phyloP scores from a whole-genome alignment of 2,113 vertebrate genomes.

The Microtus richardsoni region DNA sequence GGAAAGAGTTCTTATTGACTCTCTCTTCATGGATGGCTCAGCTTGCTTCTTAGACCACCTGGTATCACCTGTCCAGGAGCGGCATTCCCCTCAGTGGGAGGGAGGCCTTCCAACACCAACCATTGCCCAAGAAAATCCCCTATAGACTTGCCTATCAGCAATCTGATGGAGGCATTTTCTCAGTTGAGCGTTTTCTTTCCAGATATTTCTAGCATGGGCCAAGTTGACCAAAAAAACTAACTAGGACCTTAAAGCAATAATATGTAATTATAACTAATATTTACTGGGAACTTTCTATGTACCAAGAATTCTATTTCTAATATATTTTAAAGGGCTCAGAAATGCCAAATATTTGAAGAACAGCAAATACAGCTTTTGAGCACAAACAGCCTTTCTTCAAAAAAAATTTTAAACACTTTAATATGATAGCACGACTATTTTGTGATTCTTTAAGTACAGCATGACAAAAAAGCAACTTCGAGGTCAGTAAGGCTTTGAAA shows the following conservation, averaged over 20 bases:
- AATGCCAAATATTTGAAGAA: conserved; percentile 23
- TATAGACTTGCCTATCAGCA: not conserved
- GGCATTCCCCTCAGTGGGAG: not conserved
- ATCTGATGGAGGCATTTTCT: not conserved
- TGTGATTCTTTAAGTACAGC: not conserved
- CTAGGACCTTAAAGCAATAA: not conserved
- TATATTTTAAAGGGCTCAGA: not conserved
- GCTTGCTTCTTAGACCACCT: not conserved
- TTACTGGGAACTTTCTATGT: not conserved
- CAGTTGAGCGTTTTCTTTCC: not conserved
- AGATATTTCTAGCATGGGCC: not conserved
- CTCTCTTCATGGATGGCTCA: not conserved
- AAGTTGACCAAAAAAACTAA: not conserved
- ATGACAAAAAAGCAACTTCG: not conserved
- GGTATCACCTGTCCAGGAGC: not conserved
- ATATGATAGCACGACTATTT: not conserved
- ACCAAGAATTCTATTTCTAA: not conserved
- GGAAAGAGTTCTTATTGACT: not conserved
- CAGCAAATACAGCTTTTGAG: not conserved
- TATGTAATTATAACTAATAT: not conserved
- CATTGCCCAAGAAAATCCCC: not conserved
- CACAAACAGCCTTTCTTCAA: not conserved
- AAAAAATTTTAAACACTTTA: not conserved
- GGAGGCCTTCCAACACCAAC: not conserved
- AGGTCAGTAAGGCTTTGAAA: conserved; percentile 39